These are phyloP conservation scores for Gallinago nigripennis DNA, from an alignment of 2,797 vertebrate genomes.

Conservation along the genomic window DNA sequence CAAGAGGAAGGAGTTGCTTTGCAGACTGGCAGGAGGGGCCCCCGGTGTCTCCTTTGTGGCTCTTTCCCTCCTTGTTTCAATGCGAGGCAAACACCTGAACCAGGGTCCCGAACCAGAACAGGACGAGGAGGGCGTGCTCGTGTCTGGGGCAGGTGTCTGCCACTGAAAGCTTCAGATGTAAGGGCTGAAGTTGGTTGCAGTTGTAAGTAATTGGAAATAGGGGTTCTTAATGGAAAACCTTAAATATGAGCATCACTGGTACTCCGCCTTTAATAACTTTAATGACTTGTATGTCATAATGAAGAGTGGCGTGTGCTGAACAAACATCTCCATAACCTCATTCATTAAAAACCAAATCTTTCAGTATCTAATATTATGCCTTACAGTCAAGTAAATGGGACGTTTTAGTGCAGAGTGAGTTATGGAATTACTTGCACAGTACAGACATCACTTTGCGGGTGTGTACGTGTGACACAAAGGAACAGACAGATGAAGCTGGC, in stretches of 20 bases:
- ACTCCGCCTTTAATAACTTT: constrained; percentile 43
- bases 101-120: accelerated
- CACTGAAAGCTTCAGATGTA: not conserved
- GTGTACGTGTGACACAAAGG: not conserved
- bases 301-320: constrained; percentile 31
- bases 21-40: not conserved
- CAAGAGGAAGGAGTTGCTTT: not conserved
- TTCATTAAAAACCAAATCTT: not conserved
- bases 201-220: not conserved
- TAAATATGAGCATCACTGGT: not conserved
- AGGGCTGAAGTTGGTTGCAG: not conserved
- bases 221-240: constrained; percentile 32
- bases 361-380: not conserved
- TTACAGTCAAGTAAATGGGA: constrained; percentile 47
- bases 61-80: not conserved
- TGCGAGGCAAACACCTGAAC: not conserved
- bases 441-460: not conserved
- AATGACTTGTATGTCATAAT: constrained; percentile 13
- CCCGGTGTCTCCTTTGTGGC: not conserved
- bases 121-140: not conserved
- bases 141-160: not conserved
- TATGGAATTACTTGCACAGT: constrained; percentile 53
- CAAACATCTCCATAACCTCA: constrained; percentile 65
- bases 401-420: constrained; percentile 35
- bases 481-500: not conserved